phyloP scores from a whole-genome alignment of 1,140 invertebrate genomes.

The Euwallacea similis region DNA sequence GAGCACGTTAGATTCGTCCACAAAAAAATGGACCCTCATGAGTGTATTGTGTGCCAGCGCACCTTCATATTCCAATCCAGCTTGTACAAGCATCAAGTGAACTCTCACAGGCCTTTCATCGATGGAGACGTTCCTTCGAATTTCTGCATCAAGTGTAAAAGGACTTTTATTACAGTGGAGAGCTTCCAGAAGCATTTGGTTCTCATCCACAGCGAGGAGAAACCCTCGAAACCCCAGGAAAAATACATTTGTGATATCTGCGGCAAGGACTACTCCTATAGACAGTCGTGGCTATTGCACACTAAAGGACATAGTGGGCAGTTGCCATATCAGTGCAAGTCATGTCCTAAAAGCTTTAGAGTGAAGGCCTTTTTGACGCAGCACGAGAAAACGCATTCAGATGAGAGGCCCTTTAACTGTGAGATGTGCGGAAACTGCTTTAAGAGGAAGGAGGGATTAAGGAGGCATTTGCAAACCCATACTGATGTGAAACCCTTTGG shows the following conservation, averaged over 20 bases:
- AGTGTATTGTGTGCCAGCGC: conserved; percentile 25
- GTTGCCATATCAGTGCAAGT: conserved; percentile 47
- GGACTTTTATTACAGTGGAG: conserved; percentile 19
- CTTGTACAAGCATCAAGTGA: conserved; percentile 30
- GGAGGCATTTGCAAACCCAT: conserved; percentile 64
- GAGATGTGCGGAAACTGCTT: conserved; percentile 72
- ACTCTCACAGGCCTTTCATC: conserved; percentile 31
- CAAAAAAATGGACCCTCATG: conserved; percentile 29
- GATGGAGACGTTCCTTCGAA: conserved; percentile 33
- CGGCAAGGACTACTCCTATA: conserved; percentile 61
- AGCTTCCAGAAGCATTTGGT: conserved; percentile 22
- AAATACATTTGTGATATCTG: conserved; percentile 70
- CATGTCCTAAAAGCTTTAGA: conserved; percentile 40
- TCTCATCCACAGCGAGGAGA: conserved; percentile 12
- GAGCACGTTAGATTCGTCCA: conserved; percentile 32
- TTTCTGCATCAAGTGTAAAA: conserved; percentile 34
- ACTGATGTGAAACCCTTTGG: conserved; percentile 70
- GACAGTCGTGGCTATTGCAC: conserved; percentile 62
- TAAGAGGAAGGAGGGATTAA: conserved; percentile 59
- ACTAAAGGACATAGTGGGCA: conserved; percentile 63
- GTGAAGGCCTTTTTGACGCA: conserved; percentile 27
- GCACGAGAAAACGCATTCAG: conserved; percentile 37
- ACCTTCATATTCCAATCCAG: conserved; percentile 32
- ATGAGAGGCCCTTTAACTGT: conserved; percentile 54
- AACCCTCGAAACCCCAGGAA: conserved; percentile 48